These are phyloP conservation scores for Eumacrocentrus americanus DNA, from an alignment of 2,888 invertebrate genomes.

Conservation along the genomic window DNA sequence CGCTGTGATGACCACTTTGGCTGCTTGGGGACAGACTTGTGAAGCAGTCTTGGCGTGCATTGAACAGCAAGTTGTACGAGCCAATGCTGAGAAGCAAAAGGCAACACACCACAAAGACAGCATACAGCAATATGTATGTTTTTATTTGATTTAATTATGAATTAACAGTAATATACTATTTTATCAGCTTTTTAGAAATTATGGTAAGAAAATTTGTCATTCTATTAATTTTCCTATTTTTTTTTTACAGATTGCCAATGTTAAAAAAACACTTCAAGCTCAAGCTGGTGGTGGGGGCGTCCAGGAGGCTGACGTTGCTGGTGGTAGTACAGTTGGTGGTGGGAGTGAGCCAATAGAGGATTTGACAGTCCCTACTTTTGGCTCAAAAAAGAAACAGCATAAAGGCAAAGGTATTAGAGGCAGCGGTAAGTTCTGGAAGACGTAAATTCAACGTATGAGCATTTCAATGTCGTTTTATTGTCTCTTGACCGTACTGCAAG, in stretches of 20 bases:
- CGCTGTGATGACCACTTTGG: constrained; percentile 79
- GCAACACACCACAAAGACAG: constrained; percentile 79
- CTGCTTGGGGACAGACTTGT: constrained; percentile 90
- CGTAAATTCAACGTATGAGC: constrained; percentile 41
- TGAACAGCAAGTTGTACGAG: constrained; percentile 85
- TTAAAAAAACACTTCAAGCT: constrained; percentile 87
- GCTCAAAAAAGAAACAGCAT: constrained; percentile 65
- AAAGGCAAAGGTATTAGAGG: constrained; percentile 74
- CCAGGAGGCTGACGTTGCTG: constrained; percentile 83
- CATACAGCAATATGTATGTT: constrained; percentile 89
- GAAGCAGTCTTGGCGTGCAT: constrained; percentile 88
- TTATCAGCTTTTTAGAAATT: too few relatives aligned
- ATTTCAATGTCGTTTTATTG: constrained; percentile 1
- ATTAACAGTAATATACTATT: too few relatives aligned
- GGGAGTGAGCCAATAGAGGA: constrained; percentile 65
- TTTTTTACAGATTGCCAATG: constrained; percentile 77
- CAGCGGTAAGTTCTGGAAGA: constrained; percentile 73
- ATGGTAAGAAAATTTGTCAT: too few relatives aligned
- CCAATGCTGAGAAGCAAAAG: constrained; percentile 84
- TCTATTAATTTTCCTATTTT: too few relatives aligned
- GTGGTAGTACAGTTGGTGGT: constrained; percentile 72
- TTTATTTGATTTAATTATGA: too few relatives aligned
- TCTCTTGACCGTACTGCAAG: not conserved
- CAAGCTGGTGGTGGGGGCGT: constrained; percentile 69
- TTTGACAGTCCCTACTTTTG: constrained; percentile 50